Conservation (phyloP, 2,113 vertebrate genomes). For the Phylloscopus whistleri region DNA sequence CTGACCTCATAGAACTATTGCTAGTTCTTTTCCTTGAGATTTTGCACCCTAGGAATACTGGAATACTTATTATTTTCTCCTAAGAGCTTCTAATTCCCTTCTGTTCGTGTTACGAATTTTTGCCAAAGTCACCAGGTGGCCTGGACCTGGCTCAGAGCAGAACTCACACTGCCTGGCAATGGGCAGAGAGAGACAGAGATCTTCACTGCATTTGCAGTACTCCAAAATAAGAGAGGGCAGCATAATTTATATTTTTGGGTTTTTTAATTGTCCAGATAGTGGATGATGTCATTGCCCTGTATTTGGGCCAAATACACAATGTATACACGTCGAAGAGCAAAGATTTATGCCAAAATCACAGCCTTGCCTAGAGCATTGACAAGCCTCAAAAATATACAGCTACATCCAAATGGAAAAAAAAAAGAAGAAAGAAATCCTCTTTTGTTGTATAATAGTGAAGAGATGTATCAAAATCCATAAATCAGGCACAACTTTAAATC, state of each 20-base stretch:
- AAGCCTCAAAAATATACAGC: neutral
- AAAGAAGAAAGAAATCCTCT: neutral
- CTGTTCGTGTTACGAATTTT: neutral
- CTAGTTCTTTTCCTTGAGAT: neutral
- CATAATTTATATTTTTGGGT: fast-evolving
- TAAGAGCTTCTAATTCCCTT: neutral
- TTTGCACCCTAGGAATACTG: neutral
- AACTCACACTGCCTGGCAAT: neutral
- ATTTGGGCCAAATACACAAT: neutral
- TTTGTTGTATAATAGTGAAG: neutral
- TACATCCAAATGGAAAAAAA: neutral
- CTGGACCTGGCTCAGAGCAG: neutral
- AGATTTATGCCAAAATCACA: neutral
- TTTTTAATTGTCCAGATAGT: neutral
- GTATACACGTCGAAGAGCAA: neutral
- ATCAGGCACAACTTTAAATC: constrained; percentile 38
- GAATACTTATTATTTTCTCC: neutral
- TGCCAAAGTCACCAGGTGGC: neutral
- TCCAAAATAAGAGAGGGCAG: neutral
- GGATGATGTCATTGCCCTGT: neutral
- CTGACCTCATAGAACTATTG: neutral
- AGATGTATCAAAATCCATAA: constrained; percentile 28
- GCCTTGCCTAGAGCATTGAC: neutral
- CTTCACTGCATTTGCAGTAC: neutral
- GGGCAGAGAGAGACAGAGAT: neutral